phyloP scores from a whole-genome alignment of 2,113 vertebrate species.

The Corythaixoides concolor region DNA sequence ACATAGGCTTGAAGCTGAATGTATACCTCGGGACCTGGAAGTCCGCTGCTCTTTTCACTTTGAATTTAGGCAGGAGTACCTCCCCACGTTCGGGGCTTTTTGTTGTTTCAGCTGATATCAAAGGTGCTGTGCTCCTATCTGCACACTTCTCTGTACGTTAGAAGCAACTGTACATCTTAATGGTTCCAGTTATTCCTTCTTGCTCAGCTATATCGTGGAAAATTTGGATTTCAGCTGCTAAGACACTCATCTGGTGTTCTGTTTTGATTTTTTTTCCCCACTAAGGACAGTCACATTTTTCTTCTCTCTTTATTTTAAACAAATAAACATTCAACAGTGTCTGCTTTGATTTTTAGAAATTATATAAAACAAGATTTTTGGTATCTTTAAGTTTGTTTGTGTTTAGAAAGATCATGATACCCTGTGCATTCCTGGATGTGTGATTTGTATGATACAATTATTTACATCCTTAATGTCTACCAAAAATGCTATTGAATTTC shows the following conservation, averaged over 20 bases:
- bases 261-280: fast-evolving
- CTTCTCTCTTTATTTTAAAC: not conserved
- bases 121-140: not conserved
- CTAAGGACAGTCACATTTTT: not conserved
- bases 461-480: not conserved
- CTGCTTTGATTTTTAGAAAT: not conserved
- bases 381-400: not conserved
- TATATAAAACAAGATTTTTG: not conserved
- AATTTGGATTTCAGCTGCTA: not conserved
- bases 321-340: not conserved
- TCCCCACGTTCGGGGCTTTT: not conserved
- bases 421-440: not conserved
- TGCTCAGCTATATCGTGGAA: not conserved
- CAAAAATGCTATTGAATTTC: not conserved
- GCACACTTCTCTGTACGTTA: not conserved
- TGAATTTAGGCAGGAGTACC: not conserved
- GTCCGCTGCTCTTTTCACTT: not conserved
- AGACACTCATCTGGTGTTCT: not conserved
- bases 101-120: not conserved
- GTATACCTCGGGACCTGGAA: not conserved
- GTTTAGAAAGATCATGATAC: not conserved
- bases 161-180: not conserved
- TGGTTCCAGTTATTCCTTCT: not conserved
- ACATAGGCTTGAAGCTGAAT: not conserved
- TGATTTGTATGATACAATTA: not conserved